Conservation (phyloP, 2,797 vertebrate species). For the Chelidonichthys spinosus region DNA sequence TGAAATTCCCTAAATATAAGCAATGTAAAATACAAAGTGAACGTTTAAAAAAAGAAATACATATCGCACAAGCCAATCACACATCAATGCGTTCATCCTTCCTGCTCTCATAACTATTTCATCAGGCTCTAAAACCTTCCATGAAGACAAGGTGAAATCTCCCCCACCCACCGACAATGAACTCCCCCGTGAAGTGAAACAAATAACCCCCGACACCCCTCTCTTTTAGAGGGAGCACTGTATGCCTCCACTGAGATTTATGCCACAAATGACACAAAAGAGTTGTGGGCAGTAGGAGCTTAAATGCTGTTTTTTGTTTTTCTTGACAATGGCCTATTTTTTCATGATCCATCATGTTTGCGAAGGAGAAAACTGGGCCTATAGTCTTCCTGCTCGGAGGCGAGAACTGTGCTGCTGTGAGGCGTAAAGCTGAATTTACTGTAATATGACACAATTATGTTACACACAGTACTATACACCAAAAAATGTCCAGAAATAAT, state of each 20-base stretch:
- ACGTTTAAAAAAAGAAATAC: slow-evolving; percentile 9
- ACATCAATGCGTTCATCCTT: slow-evolving; percentile 5
- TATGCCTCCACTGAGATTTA: slow-evolving; percentile 70
- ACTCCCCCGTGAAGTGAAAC: slow-evolving; percentile 58
- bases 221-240: slow-evolving; percentile 52
- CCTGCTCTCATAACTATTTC: slow-evolving; percentile 10
- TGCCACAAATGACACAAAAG: slow-evolving; percentile 43
- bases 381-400: slow-evolving; percentile 7
- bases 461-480: background rate
- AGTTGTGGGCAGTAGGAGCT: slow-evolving; percentile 60
- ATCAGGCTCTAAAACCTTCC: slow-evolving; percentile 31
- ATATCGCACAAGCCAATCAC: background rate
- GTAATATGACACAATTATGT: background rate
- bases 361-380: background rate
- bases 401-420: slow-evolving; percentile 13
- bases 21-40: background rate
- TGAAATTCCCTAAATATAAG: background rate
- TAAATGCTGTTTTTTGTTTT: slow-evolving; percentile 71
- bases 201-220: slow-evolving; percentile 58
- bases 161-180: slow-evolving; percentile 39
- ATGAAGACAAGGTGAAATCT: slow-evolving; percentile 43
- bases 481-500: background rate
- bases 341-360: slow-evolving; percentile 64
- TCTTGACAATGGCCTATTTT: slow-evolving; percentile 49
- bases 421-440: background rate